Conservation (phyloP, 2,797 vertebrate species). For the Limnodromus scolopaceus region DNA sequence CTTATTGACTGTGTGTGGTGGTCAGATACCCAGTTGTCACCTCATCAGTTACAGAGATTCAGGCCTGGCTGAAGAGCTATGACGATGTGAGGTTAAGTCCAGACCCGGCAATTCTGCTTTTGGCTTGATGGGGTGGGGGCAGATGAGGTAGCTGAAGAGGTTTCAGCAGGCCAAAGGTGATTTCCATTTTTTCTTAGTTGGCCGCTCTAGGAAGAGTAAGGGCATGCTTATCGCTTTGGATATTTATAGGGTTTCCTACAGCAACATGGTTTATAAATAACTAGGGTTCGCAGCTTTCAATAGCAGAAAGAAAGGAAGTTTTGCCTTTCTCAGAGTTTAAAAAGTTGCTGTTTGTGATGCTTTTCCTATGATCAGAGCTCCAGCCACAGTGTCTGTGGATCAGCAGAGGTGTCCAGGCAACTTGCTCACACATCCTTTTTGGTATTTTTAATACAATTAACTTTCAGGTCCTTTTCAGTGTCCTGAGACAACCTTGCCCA, state of each 20-base stretch:
- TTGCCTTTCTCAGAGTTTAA: neutral
- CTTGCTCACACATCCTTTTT: accelerated
- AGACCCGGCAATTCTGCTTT: neutral
- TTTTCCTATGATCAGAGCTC: neutral
- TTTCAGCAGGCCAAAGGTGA: neutral
- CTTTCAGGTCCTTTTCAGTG: neutral
- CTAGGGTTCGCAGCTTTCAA: neutral
- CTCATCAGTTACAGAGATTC: neutral
- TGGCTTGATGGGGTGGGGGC: neutral
- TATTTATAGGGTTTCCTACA: slow-evolving; percentile 52
- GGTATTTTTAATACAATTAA: neutral
- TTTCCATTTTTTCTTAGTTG: slow-evolving; percentile 26
- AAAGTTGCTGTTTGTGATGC: neutral
- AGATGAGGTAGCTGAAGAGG: neutral
- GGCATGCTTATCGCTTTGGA: neutral
- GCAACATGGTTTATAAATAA: slow-evolving; percentile 43
- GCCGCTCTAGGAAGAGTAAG: neutral
- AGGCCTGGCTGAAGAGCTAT: neutral
- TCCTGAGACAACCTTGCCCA: neutral
- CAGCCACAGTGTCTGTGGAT: neutral
- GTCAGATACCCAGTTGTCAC: neutral
- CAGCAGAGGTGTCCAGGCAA: neutral
- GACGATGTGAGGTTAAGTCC: neutral
- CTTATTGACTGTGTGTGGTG: neutral
- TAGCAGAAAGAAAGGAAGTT: neutral